Percentiles rank a stretch among this genome's conserved stretches.
These are phyloP conservation scores for Sycophaga agraensis DNA, from an alignment of 1,140 invertebrate genomes.

Conservation along the genomic window DNA sequence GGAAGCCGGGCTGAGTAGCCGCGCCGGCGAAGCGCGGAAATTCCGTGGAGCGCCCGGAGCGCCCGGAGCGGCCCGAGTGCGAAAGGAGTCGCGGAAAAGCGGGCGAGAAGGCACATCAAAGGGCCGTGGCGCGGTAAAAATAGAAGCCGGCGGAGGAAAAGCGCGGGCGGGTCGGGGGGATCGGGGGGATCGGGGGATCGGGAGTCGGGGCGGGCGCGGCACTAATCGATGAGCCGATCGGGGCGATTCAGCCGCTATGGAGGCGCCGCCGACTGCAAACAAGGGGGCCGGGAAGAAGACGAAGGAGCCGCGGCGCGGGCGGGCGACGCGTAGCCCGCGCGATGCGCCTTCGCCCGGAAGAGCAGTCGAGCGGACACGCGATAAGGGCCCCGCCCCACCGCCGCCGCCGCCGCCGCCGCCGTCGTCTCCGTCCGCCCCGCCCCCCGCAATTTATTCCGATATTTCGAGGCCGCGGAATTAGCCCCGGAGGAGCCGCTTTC, in stretches of 20 bases:
- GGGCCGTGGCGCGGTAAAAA: no score
- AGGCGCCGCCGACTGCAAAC: slow-evolving; percentile 31
- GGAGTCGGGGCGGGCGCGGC: not conserved
- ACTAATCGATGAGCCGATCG: slow-evolving; percentile 38
- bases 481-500: slow-evolving; percentile 26
- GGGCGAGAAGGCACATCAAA: no score
- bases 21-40: no score
- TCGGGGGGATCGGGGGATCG: not conserved
- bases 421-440: slow-evolving; percentile 19
- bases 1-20: not conserved
- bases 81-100: no score
- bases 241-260: no score
- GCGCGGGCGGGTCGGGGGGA: no score
- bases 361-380: slow-evolving; percentile 51
- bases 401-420: slow-evolving; percentile 6
- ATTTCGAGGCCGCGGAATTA: slow-evolving; percentile 50
- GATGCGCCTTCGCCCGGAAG: slow-evolving; percentile 43
- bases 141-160: no score
- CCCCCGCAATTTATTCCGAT: slow-evolving; percentile 52
- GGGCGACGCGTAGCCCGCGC: not conserved
- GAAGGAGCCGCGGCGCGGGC: not conserved
- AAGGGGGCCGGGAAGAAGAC: slow-evolving; percentile 8
- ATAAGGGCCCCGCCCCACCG: slow-evolving; percentile 46
- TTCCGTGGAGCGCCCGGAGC: no score
- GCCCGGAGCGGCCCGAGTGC: no score